Conservation (phyloP, 1,140 invertebrate species). For the Ceratoteleas bidentatus region DNA sequence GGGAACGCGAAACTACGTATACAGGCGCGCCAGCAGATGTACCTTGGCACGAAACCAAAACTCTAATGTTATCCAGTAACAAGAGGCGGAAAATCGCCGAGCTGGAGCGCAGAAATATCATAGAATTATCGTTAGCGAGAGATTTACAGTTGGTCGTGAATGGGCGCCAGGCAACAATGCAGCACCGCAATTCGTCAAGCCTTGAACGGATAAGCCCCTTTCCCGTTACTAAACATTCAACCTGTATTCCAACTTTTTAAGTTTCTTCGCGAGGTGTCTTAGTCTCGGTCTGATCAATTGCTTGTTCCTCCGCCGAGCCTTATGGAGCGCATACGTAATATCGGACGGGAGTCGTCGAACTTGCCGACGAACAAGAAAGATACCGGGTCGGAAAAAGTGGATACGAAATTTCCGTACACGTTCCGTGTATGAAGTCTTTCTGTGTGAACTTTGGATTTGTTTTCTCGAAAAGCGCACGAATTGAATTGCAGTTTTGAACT, state of each 20-base stretch:
- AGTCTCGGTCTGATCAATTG: slow-evolving; percentile 26
- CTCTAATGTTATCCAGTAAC: slow-evolving; percentile 74
- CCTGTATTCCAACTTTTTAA: slow-evolving; percentile 7
- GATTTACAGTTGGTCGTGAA: slow-evolving; percentile 57
- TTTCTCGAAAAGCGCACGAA: slow-evolving; percentile 68
- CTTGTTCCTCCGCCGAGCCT: slow-evolving; percentile 1
- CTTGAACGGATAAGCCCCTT: neutral
- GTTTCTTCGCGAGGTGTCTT: slow-evolving; percentile 13
- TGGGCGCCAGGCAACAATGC: slow-evolving; percentile 20
- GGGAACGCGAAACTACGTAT: slow-evolving; percentile 7
- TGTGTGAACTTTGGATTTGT: slow-evolving; percentile 68
- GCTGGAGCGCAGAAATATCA: slow-evolving; percentile 60
- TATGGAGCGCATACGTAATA: slow-evolving; percentile 36
- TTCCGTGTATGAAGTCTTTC: slow-evolving; percentile 55
- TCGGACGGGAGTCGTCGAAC: slow-evolving; percentile 23
- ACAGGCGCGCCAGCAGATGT: slow-evolving; percentile 68
- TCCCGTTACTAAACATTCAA: slow-evolving; percentile 16
- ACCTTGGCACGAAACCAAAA: slow-evolving; percentile 73
- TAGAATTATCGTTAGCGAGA: slow-evolving; percentile 71
- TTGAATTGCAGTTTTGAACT: slow-evolving; percentile 72
- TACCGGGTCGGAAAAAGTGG: slow-evolving; percentile 34
- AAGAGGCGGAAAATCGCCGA: slow-evolving; percentile 56
- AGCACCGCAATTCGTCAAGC: slow-evolving; percentile 9
- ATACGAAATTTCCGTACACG: slow-evolving; percentile 57
- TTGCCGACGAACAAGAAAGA: slow-evolving; percentile 40